Base-by-base conservation (phyloP, 23 tunicate genomes). In the Styela clava region DNA sequence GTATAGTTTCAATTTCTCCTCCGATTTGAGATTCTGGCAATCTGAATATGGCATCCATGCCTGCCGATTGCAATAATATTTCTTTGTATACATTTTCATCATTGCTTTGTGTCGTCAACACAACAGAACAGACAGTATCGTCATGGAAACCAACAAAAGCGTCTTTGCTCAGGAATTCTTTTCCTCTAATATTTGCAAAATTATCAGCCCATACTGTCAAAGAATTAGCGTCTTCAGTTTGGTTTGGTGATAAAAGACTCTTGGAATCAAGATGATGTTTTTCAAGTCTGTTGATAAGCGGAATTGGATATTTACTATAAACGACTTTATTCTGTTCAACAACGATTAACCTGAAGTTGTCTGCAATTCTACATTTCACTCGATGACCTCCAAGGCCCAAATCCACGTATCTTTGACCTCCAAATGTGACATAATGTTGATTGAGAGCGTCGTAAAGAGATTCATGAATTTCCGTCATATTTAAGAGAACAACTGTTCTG, bases 321-420 rank as follows among this genome's bases (percentile, higher is more conserved):
- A 90, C 96, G 27, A 82, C 62, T 26, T 85, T 73, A 27, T 77
- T 90, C 52, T 90, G 91, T 77, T 90, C 96, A 52, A 90, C 88
- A 24, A 90, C 90, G 61, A 90, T 85, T 37, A 90, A 74, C 34
- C 87, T 69, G 73, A 90, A 90, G 28, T 82, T 52, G 12, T 69
- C 62, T 19, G 96, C 88, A 64, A 90, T 76, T 63, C 96, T 68
- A 78, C 96, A 90, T 72, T 90, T 90, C 64, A 90, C 96, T 64
- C 96, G 34, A 74, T 90, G 96, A 20, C 96, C 96, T 2, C 96
- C 96, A 23, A 90, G 81, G 22, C 96, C 96, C 63, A 90, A 80
- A 72, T 90, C 96, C 67, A 90, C 90, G 31, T 86, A 86, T 16
- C 84, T 34, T n/a, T 74, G 80, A 24, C 80, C 80, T 36, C 80